Percentiles rank a stretch among this genome's conserved stretches.
Evolutionary conservation across 2,797 vertebrate species (phyloP).

Genomic region (Gambelia wislizenii): DNA sequence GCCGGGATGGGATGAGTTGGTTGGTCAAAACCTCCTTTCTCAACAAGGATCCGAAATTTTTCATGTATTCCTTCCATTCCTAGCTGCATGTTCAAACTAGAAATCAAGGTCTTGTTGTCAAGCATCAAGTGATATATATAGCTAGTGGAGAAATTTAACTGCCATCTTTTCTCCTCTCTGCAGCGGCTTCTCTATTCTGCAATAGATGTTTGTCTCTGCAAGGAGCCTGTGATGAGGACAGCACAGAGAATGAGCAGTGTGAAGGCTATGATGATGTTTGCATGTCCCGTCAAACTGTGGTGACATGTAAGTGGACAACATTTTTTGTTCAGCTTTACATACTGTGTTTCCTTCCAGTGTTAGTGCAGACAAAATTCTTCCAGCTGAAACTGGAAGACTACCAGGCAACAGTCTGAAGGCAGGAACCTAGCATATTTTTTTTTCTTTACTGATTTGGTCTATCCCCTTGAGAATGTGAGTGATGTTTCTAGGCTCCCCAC

Average conservation of each 20-base stretch:
- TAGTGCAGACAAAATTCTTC: neutral
- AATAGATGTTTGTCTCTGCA: neutral
- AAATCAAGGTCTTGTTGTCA: neutral
- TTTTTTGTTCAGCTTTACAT: neutral
- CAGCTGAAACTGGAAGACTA: too few relatives aligned
- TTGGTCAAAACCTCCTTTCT: too few relatives aligned
- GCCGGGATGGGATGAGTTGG: too few relatives aligned
- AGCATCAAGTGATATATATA: neutral
- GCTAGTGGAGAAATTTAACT: neutral
- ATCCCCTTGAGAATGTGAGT: too few relatives aligned
- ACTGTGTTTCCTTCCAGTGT: neutral
- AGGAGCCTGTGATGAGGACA: neutral
- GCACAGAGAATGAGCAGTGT: neutral
- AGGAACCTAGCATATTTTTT: too few relatives aligned
- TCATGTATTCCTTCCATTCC: too few relatives aligned
- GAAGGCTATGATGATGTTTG: neutral
- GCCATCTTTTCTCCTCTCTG: neutral
- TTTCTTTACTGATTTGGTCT: too few relatives aligned
- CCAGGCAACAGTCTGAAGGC: too few relatives aligned
- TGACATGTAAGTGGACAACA: too few relatives aligned
- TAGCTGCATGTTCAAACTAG: neutral
- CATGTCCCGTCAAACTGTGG: accelerated
- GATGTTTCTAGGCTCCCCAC: too few relatives aligned
- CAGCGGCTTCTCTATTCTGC: neutral
- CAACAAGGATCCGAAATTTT: too few relatives aligned